phyloP scores from a whole-genome alignment of 2,113 vertebrate species.

The Mionectes macconnelli region DNA sequence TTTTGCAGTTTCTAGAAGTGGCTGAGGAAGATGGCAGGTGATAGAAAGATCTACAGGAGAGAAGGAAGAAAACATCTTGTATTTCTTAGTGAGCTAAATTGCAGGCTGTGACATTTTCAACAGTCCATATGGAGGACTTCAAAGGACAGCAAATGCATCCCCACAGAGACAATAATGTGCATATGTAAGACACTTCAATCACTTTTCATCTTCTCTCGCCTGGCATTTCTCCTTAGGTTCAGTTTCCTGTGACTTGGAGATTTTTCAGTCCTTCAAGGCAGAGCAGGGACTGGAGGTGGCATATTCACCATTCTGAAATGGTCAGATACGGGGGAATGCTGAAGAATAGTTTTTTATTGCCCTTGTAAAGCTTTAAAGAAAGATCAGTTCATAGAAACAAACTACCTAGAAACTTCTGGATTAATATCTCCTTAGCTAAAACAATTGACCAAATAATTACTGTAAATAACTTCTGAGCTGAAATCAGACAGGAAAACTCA shows the following conservation, averaged over 20 bases:
- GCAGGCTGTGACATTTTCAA: conserved; percentile 51
- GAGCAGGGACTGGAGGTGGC: background rate
- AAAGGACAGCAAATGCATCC: conserved; percentile 41
- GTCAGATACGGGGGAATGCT: background rate
- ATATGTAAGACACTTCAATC: background rate
- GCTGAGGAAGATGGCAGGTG: conserved; percentile 51
- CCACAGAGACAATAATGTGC: background rate
- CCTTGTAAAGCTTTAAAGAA: background rate
- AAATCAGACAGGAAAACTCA: background rate
- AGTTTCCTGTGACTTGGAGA: background rate
- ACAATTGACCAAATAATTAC: background rate
- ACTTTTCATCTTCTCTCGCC: background rate
- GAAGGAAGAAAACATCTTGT: conserved; percentile 24
- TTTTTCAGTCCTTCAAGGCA: background rate
- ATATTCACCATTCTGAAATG: background rate
- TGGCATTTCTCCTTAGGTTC: background rate
- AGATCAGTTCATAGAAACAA: background rate
- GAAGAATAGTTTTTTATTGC: background rate
- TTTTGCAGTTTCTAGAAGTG: conserved; percentile 61
- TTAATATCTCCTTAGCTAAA: background rate
- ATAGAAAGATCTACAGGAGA: conserved; percentile 46
- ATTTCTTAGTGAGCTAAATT: conserved; percentile 14
- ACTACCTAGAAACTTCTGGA: background rate
- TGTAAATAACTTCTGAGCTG: background rate
- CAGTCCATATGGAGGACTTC: conserved; percentile 46